phyloP scores from a whole-genome alignment of 2,888 invertebrate species.

The Dryococelus australis region DNA sequence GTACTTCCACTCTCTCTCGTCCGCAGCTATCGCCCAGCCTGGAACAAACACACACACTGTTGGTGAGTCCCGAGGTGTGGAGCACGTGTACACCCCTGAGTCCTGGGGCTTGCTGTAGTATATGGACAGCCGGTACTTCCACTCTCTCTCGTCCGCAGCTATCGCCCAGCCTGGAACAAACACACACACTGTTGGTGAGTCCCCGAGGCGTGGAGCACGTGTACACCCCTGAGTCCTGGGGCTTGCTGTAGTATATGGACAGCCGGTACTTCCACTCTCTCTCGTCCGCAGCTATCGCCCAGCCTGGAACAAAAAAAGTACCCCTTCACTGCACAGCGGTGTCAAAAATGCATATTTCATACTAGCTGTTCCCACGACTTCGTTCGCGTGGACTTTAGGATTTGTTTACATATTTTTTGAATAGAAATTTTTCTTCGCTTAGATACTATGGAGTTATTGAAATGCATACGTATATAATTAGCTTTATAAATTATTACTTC shows the following conservation, averaged over 20 bases:
- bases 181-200: conserved; percentile 80
- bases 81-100: conserved; percentile 85
- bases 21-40: conserved; percentile 78
- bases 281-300: conserved; percentile 78
- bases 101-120: conserved; percentile 84
- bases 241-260: conserved; percentile 81
- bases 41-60: conserved; percentile 67
- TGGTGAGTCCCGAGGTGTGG: conserved; percentile 80
- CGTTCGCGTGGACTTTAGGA: no score
- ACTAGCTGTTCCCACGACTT: no score
- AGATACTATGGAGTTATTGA: no score
- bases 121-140: conserved; percentile 82
- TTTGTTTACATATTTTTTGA: no score
- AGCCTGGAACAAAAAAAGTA: conserved; percentile 66
- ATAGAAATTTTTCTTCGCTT: no score
- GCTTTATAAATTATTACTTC: no score
- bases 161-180: conserved; percentile 72
- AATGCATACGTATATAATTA: no score
- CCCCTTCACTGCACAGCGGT: no score
- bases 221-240: conserved; percentile 83
- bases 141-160: conserved; percentile 76
- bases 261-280: conserved; percentile 82
- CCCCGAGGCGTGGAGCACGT: conserved; percentile 85
- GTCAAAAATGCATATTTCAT: no score
- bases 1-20: conserved; percentile 82